phyloP scores from a whole-genome alignment of 1,140 invertebrate species.

The Drosophila ohnishii region DNA sequence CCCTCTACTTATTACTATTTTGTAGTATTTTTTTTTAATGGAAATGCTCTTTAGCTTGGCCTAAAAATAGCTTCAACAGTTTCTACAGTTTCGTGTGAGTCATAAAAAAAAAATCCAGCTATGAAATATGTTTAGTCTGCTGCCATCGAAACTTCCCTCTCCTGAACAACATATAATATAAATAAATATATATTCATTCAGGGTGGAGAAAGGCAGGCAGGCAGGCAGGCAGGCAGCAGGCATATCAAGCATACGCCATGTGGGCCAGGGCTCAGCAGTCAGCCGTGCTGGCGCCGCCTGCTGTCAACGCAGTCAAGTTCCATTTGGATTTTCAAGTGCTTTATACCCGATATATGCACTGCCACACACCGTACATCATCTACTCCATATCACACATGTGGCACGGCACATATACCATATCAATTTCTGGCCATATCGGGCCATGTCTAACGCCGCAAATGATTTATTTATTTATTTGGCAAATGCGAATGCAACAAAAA shows the following conservation, averaged over 20 bases:
- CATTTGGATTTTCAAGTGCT: slow-evolving; percentile 70
- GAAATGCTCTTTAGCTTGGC: slow-evolving; percentile 20
- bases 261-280: slow-evolving; percentile 15
- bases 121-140: slow-evolving; percentile 54
- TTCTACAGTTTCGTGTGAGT: slow-evolving; percentile 23
- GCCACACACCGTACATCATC: slow-evolving; percentile 20
- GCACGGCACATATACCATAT: slow-evolving; percentile 8
- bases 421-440: slow-evolving; percentile 42
- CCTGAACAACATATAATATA: slow-evolving; percentile 16
- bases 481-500: slow-evolving; percentile 51
- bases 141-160: not conserved
- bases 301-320: slow-evolving; percentile 58
- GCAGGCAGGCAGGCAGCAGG: slow-evolving; percentile 5
- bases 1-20: not conserved
- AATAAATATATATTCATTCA: not conserved
- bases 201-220: not conserved
- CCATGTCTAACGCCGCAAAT: slow-evolving; percentile 63
- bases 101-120: slow-evolving; percentile 26
- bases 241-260: slow-evolving; percentile 72
- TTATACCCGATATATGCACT: not conserved
- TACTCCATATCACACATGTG: slow-evolving; percentile 13
- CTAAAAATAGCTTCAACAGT: slow-evolving; percentile 53
- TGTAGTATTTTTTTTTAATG: slow-evolving; percentile 22
- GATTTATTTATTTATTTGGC: slow-evolving; percentile 81
- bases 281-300: slow-evolving; percentile 59